Percentiles rank a stretch among this genome's conserved stretches.
These are phyloP conservation scores for Chaetura pelagica DNA, from an alignment of 2,113 vertebrate species.

Conservation along the genomic window DNA sequence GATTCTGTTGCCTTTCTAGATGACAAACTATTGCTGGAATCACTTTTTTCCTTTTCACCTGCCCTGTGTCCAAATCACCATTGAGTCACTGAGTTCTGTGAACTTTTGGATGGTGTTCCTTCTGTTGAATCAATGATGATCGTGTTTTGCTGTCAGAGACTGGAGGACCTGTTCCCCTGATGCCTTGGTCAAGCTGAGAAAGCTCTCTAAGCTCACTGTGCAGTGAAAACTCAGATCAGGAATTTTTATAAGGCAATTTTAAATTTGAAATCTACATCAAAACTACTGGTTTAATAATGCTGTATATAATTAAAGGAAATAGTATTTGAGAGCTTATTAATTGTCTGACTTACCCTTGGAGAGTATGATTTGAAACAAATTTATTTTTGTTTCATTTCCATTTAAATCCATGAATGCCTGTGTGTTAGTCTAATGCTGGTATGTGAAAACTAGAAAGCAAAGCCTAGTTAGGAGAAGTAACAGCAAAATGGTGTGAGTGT, in stretches of 20 bases:
- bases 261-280: not conserved
- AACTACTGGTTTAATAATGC: not conserved
- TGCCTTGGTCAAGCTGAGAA: not conserved
- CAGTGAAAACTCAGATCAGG: not conserved
- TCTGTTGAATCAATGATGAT: not conserved
- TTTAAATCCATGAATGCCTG: not conserved
- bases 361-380: not conserved
- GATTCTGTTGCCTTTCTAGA: not conserved
- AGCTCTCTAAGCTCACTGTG: not conserved
- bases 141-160: not conserved
- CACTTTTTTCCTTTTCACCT: not conserved
- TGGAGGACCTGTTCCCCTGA: not conserved
- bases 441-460: not conserved
- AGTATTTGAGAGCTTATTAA: not conserved
- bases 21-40: not conserved
- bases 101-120: not conserved
- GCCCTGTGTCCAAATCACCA: not conserved
- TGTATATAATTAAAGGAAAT: not conserved
- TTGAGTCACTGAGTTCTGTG: not conserved
- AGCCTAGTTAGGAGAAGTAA: not conserved
- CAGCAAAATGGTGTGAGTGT: slow-evolving; percentile 19
- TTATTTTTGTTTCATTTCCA: not conserved
- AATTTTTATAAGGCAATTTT: not conserved
- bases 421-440: not conserved
- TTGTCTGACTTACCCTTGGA: not conserved